A percentile compares a stretch with the other conserved stretches of the same genome.
phyloP scores from a whole-genome alignment of 2,113 vertebrate species.

The Equus quagga region DNA sequence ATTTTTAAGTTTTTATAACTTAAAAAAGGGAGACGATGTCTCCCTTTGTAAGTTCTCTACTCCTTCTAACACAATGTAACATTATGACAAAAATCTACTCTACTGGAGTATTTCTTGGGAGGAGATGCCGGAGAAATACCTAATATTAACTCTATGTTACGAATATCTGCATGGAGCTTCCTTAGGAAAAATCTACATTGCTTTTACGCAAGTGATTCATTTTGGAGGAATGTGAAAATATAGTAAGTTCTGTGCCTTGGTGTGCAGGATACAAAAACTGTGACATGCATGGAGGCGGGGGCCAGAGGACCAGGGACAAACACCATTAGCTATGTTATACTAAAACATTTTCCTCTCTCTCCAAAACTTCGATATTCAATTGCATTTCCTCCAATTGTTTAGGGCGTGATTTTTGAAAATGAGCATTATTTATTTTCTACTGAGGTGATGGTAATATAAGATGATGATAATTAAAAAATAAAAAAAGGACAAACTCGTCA shows the following conservation, averaged over 20 bases:
- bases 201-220: neutral
- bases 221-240: neutral
- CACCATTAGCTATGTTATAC: neutral
- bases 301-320: neutral
- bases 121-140: neutral
- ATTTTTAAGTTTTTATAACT: neutral
- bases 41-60: neutral
- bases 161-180: neutral
- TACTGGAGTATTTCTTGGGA: neutral
- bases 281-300: neutral
- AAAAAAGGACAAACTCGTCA: neutral
- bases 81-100: neutral
- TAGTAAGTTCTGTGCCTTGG: neutral
- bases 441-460: neutral
- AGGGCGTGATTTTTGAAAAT: neutral
- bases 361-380: neutral
- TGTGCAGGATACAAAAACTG: neutral
- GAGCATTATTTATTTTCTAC: constrained; percentile 19
- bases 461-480: neutral
- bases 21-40: neutral
- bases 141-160: neutral
- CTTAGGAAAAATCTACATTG: neutral
- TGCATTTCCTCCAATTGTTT: neutral
- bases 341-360: neutral
- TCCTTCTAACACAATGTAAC: neutral